These are phyloP conservation scores for Lepidurus couesii DNA, from an alignment of 1,140 invertebrate species.

Conservation along the genomic window DNA sequence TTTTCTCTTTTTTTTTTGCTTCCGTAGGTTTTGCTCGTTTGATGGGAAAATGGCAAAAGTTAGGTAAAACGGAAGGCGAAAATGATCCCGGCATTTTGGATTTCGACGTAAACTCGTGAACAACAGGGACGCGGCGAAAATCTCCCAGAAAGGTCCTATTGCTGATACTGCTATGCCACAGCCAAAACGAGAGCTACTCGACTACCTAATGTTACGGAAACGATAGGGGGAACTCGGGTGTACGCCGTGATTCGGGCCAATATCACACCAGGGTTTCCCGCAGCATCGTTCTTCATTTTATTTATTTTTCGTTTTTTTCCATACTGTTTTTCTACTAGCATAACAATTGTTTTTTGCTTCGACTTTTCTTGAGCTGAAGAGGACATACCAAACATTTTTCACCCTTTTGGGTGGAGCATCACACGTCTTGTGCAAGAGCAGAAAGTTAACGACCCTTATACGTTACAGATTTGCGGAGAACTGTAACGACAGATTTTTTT, in stretches of 20 bases:
- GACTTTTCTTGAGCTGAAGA: neutral
- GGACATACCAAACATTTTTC: neutral
- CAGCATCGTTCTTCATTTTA: neutral
- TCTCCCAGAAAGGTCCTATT: neutral
- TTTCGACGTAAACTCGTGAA: neutral
- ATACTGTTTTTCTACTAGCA: neutral
- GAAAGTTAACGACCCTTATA: neutral
- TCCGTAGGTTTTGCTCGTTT: no score
- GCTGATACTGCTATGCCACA: conserved; percentile 2
- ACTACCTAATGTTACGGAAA: conserved; percentile 22
- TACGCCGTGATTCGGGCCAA: conserved; percentile 9
- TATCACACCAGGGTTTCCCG: conserved; percentile 3
- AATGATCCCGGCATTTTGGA: no score
- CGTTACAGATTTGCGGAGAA: neutral
- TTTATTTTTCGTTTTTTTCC: neutral
- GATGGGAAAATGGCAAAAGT: no score
- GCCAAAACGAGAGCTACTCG: conserved; percentile 20
- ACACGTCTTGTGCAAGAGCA: conserved; percentile 14
- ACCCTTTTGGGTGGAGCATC: neutral
- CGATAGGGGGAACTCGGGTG: conserved; percentile 14
- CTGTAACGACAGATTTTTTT: neutral
- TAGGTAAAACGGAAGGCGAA: no score
- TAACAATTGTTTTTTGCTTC: neutral
- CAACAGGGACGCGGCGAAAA: neutral
- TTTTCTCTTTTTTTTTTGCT: no score